Percentiles rank a stretch among this genome's conserved stretches.
These are phyloP conservation scores for Eonycteris spelaea DNA, from an alignment of 2,113 vertebrate species.

Conservation along the genomic window DNA sequence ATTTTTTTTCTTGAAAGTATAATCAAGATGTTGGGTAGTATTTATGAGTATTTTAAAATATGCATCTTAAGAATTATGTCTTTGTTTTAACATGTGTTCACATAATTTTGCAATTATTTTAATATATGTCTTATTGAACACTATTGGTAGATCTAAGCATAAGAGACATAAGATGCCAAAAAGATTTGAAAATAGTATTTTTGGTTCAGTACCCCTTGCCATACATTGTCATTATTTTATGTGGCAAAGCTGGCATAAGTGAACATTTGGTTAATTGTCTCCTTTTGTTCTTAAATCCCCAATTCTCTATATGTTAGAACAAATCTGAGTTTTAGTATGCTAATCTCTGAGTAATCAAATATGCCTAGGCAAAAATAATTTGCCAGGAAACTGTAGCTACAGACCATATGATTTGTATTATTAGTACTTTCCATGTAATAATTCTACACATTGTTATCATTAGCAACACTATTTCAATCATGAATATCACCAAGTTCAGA, in stretches of 20 bases:
- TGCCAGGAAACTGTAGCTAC: not conserved
- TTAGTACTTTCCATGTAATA: constrained; percentile 71
- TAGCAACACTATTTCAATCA: constrained; percentile 75
- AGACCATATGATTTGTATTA: constrained; percentile 70
- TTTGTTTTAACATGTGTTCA: constrained; percentile 2
- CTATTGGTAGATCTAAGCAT: not conserved
- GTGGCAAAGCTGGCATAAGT: not conserved
- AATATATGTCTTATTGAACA: not conserved
- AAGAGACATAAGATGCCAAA: not conserved
- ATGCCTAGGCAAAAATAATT: constrained; percentile 42
- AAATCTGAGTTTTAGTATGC: constrained; percentile 56
- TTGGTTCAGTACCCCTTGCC: not conserved
- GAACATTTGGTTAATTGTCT: constrained; percentile 40
- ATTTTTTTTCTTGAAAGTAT: not conserved
- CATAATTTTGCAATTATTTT: constrained; percentile 2
- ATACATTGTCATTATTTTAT: not conserved
- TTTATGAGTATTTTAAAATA: not conserved
- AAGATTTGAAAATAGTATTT: constrained; percentile 9
- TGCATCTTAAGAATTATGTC: not conserved
- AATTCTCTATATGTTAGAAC: constrained; percentile 27
- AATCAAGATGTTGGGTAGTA: not conserved
- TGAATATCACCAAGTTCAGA: constrained; percentile 73
- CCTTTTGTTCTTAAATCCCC: constrained; percentile 6
- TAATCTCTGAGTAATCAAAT: constrained; percentile 62
- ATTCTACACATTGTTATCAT: constrained; percentile 76